Conservation (phyloP, 2,113 vertebrate species). For the Atlantisia rogersi region DNA sequence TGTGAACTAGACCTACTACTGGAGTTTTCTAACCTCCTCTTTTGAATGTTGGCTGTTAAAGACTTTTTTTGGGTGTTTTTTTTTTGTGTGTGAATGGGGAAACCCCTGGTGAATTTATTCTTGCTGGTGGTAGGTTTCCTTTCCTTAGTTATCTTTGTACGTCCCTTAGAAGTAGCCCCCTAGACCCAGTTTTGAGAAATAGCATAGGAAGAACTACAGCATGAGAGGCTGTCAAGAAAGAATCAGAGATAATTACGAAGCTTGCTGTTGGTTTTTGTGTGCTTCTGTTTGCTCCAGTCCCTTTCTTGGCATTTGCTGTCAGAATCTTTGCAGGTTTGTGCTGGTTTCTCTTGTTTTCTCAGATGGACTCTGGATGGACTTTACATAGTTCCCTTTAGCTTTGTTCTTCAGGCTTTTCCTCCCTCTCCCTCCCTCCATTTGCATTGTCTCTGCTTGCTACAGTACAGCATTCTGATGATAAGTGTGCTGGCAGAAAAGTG, state of each 20-base stretch:
- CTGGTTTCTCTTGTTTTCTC: background rate
- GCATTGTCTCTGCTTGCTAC: background rate
- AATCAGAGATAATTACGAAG: background rate
- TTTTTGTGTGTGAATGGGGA: background rate
- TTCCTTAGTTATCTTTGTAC: background rate
- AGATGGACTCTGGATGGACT: background rate
- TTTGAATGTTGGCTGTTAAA: background rate
- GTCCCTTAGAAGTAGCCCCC: background rate
- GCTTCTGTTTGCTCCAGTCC: background rate
- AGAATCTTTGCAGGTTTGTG: background rate
- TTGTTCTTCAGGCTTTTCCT: background rate
- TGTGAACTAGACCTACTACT: background rate
- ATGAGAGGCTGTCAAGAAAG: background rate
- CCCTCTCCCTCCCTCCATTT: background rate
- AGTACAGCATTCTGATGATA: background rate
- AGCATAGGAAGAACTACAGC: background rate
- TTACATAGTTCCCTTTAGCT: background rate
- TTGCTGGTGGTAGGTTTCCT: background rate
- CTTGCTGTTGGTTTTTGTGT: background rate
- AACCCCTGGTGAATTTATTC: background rate
- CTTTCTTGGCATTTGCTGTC: background rate
- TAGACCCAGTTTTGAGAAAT: background rate
- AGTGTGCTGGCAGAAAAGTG: background rate
- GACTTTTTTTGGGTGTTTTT: background rate
- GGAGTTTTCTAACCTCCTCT: background rate